Evolutionary conservation across 2,888 invertebrate species (phyloP).

Genomic region (Chorisops tibialis): DNA sequence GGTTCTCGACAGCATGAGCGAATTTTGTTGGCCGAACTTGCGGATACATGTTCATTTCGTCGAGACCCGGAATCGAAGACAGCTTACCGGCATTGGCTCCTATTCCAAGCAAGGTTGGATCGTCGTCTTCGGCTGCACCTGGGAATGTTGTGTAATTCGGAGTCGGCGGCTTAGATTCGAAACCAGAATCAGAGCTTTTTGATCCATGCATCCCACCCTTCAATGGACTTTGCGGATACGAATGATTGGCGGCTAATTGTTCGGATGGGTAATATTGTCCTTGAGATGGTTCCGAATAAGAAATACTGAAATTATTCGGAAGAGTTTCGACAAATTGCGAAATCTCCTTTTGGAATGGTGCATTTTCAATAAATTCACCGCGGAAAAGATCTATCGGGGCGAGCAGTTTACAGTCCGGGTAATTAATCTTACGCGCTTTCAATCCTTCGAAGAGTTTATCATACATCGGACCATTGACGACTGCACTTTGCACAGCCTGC

Average conservation of each 20-base stretch:
- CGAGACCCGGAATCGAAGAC: conserved; percentile 44
- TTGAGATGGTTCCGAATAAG: conserved; percentile 5
- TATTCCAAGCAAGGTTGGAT: conserved; percentile 17
- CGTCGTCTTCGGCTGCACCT: conserved; percentile 9
- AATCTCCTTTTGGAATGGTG: conserved; percentile 57
- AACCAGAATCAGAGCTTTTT: conserved; percentile 48
- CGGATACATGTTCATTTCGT: conserved; percentile 51
- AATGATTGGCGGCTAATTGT: not conserved
- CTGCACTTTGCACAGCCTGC: conserved; percentile 59
- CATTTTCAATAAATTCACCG: conserved; percentile 56
- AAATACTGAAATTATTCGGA: conserved; percentile 35
- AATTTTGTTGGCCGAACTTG: conserved; percentile 35
- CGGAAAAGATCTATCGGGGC: conserved; percentile 58
- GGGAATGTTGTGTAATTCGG: conserved; percentile 41
- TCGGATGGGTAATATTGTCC: not conserved
- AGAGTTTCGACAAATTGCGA: conserved; percentile 55
- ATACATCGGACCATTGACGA: conserved; percentile 60
- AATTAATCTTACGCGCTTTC: conserved; percentile 55
- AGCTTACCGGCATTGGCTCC: conserved; percentile 42
- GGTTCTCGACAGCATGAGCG: conserved; percentile 19
- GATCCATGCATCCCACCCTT: conserved; percentile 39
- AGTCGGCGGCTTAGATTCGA: conserved; percentile 48
- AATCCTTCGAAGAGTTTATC: conserved; percentile 58
- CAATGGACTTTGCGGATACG: conserved; percentile 25
- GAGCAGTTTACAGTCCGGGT: conserved; percentile 56